A percentile compares a stretch with the other conserved stretches of the same genome.
These are phyloP conservation scores for Rhizomys pruinosus DNA, from an alignment of 2,113 vertebrate species.

Conservation along the genomic window DNA sequence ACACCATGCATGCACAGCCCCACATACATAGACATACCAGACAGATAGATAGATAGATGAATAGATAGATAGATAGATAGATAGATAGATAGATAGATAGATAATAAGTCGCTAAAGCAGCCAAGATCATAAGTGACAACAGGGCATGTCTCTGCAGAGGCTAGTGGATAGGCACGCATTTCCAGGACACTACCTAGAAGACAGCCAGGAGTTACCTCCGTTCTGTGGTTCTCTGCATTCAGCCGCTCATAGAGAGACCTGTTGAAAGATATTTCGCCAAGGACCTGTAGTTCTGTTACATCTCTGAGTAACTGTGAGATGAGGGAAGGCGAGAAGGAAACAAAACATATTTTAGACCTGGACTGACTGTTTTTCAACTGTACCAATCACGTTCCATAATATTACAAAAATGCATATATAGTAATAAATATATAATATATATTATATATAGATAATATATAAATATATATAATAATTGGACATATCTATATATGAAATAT, in stretches of 20 bases:
- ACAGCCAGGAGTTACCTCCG: slow-evolving; percentile 62
- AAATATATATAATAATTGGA: too few relatives aligned
- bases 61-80: too few relatives aligned
- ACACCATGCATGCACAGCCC: background rate
- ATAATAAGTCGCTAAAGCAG: slow-evolving; percentile 10
- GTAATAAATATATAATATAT: too few relatives aligned
- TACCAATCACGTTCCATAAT: background rate
- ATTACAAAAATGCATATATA: too few relatives aligned
- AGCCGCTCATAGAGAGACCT: slow-evolving; percentile 1
- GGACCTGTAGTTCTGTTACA: slow-evolving; percentile 59
- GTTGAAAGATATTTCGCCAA: slow-evolving; percentile 77
- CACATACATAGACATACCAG: background rate
- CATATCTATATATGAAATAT: too few relatives aligned
- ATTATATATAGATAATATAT: too few relatives aligned
- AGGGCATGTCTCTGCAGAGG: background rate
- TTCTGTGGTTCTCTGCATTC: slow-evolving; percentile 38
- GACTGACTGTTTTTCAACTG: background rate
- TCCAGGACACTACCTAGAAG: background rate
- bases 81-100: too few relatives aligned
- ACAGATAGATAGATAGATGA: too few relatives aligned
- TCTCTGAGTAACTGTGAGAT: slow-evolving; percentile 59
- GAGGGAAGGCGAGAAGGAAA: background rate
- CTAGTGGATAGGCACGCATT: background rate
- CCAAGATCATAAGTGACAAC: slow-evolving; percentile 8
- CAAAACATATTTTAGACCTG: slow-evolving; percentile 26